phyloP scores from a whole-genome alignment of 35 echinoderm and acorn worm genomes.

The Diadema setosum region DNA sequence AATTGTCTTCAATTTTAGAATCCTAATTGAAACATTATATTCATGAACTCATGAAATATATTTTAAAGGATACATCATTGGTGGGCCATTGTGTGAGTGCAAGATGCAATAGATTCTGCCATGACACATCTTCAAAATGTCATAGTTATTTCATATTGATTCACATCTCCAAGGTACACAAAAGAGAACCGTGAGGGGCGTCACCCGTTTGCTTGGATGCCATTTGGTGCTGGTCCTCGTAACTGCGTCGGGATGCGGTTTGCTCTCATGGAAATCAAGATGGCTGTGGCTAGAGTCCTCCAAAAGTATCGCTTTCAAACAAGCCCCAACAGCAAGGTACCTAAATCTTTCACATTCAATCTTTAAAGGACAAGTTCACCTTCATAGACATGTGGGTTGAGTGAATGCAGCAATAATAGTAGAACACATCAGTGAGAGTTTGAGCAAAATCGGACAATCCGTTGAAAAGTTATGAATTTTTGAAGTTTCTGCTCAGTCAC shows the following conservation, averaged over 20 bases:
- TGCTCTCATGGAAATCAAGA: constrained; percentile 46
- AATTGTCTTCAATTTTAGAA: too few relatives aligned
- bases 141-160: not conserved
- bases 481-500: too few relatives aligned
- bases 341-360: not conserved
- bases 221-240: constrained; percentile 65
- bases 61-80: not conserved
- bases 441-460: too few relatives aligned
- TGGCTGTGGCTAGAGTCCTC: not conserved
- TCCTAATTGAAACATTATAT: not conserved
- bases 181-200: constrained; percentile 8
- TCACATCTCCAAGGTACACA: not conserved
- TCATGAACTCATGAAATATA: constrained; percentile 9
- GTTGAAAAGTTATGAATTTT: too few relatives aligned
- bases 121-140: not conserved
- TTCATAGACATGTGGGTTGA: too few relatives aligned
- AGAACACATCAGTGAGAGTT: too few relatives aligned
- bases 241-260: constrained; percentile 43
- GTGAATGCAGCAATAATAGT: too few relatives aligned
- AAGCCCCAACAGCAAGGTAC: constrained; percentile 51
- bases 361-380: too few relatives aligned
- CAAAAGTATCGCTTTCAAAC: constrained; percentile 50
- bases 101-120: not conserved
- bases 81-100: not conserved
- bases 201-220: constrained; percentile 45